Base-by-base conservation (phyloP, 2,113 vertebrate genomes). In the Atlantisia rogersi region DNA sequence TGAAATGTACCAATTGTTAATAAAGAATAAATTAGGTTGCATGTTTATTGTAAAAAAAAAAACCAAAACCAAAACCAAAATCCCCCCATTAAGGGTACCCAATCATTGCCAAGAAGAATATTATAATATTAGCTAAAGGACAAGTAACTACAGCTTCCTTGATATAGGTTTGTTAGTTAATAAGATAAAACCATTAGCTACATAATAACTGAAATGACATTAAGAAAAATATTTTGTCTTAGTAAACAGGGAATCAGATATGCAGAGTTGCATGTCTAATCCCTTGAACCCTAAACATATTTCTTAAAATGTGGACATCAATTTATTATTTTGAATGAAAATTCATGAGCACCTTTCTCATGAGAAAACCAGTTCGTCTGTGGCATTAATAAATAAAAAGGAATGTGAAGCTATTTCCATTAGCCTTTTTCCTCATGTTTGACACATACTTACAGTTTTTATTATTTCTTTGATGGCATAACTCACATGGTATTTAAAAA, bases 311-410 rank as follows among this genome's bases (percentile, higher is more conserved):
- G 91, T 97, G 97, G 97, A 97, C 96, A 98, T 96, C 97, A 97
- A 97, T 98, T 98, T 97, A 97, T 97, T 98, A 97, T 97, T 97
- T 98, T 97, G 96, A 98, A 98, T 98, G 97, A 98, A 98, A 98
- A 98, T 98, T 97, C 97, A 98, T 98, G 97, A 98, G 97, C 60
- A 37, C 89, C 83, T 97, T 97, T 91, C 98, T 98, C 97, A 95
- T 96, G 97, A 98, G 98, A 95, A 97, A 97, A 98, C 85, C 83
- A 94, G 97, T 71, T 94, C 84, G 1, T 97, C 95, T 97, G 90
- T 97, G 95, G 91, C 95, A 97, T 97, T 97, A 98, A 98, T 97
- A 98, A 98, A 97, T 98, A 98, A 98, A 98, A 97, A 97, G 95
- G 90, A 97, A 97, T 94, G 96, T 93, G 83, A 90, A 97, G 94